phyloP scores from a whole-genome alignment of 2,797 vertebrate genomes.

The Dendrocincla fuliginosa region DNA sequence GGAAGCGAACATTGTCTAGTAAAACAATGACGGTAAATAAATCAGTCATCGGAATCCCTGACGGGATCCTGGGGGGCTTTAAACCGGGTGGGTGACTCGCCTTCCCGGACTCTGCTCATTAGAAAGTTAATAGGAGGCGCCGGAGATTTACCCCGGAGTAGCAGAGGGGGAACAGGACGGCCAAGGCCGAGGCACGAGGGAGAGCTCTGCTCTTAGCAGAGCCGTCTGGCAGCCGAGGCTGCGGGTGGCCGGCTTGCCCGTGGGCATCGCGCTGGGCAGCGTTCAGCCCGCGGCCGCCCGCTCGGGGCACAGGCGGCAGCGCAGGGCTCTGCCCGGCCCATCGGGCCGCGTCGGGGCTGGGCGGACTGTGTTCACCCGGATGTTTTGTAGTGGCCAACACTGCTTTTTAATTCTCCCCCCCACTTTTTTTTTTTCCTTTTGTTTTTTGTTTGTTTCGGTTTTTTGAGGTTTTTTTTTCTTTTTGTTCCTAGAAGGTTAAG shows the following conservation, averaged over 20 bases:
- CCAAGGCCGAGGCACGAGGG: background rate
- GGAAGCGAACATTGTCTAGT: background rate
- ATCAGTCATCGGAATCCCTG: background rate
- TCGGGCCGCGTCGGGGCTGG: background rate
- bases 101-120: background rate
- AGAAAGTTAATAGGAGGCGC: background rate
- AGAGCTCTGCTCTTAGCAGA: background rate
- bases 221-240: background rate
- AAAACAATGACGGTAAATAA: constrained; percentile 14
- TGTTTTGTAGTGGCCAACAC: background rate
- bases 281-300: background rate
- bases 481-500: background rate
- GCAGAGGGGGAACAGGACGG: background rate
- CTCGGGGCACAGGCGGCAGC: background rate
- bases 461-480: no score
- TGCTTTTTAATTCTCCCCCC: accelerated
- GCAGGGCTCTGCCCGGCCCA: background rate
- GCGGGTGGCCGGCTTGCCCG: background rate
- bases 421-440: accelerated
- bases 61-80: background rate
- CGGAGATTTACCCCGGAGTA: background rate
- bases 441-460: background rate
- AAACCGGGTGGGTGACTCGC: background rate
- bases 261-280: background rate
- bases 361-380: background rate